A percentile compares a stretch with the other conserved stretches of the same genome.
These are phyloP conservation scores for Charadrius vociferus DNA, from an alignment of 2,113 vertebrate species.

Conservation along the genomic window DNA sequence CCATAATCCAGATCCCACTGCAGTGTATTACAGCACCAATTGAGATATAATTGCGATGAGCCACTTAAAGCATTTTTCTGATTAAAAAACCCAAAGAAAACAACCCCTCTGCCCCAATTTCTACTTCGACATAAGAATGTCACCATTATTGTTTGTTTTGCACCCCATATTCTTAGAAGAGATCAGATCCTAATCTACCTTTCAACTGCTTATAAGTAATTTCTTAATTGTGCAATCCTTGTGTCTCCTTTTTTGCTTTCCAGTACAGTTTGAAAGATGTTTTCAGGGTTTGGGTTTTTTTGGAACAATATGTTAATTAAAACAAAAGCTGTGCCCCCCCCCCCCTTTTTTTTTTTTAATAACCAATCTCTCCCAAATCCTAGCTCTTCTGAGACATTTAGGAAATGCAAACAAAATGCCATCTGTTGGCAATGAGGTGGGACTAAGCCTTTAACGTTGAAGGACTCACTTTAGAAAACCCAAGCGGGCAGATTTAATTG, in stretches of 20 bases:
- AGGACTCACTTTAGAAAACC: background rate
- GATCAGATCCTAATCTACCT: background rate
- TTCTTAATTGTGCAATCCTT: background rate
- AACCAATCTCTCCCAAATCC: background rate
- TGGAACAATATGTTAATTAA: background rate
- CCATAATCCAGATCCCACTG: background rate
- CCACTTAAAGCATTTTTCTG: background rate
- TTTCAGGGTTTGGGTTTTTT: background rate
- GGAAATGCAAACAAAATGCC: constrained; percentile 12
- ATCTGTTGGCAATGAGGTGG: background rate
- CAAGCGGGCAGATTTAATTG: background rate
- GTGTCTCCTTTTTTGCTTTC: background rate
- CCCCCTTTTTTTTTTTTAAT: background rate
- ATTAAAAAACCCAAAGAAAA: background rate
- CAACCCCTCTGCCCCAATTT: background rate
- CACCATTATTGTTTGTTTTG: background rate
- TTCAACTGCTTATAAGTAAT: background rate
- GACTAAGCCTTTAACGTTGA: background rate
- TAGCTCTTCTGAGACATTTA: background rate
- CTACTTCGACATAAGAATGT: background rate
- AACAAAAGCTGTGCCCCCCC: background rate
- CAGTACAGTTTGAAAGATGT: background rate
- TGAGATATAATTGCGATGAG: background rate
- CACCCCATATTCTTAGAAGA: background rate
- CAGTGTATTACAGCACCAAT: background rate